Percentiles rank a stretch among this genome's conserved stretches.
Evolutionary conservation across 2,888 invertebrate genomes (phyloP).

Genomic region (Pyrgus malvae): DNA sequence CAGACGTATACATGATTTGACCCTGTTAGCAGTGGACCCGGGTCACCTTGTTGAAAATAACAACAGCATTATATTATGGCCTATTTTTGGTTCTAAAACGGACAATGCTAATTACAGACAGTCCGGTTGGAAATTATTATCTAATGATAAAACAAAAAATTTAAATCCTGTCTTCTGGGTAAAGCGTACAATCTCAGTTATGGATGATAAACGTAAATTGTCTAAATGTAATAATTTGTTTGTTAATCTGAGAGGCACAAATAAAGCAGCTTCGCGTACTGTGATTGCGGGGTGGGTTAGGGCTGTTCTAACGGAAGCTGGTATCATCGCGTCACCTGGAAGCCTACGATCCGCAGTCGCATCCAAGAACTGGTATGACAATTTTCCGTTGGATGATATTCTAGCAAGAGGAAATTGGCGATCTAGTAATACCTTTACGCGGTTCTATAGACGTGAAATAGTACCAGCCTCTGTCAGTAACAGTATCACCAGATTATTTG

Average conservation of each 20-base stretch:
- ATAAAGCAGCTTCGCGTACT: neutral
- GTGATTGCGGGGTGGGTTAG: constrained; percentile 1
- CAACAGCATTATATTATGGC: no score
- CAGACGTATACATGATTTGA: no score
- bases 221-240: neutral
- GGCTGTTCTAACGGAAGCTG: constrained; percentile 24
- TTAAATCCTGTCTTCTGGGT: constrained; percentile 21
- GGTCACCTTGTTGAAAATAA: no score
- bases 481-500: neutral
- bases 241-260: neutral
- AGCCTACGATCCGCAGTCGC: constrained; percentile 37
- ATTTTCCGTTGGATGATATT: constrained; percentile 10
- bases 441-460: neutral
- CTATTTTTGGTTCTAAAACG: no score
- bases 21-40: neutral
- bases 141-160: no score
- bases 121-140: no score
- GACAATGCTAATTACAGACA: neutral
- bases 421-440: constrained; percentile 12
- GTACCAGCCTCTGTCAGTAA: neutral
- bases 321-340: constrained; percentile 32
- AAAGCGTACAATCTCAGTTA: neutral
- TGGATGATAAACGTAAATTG: constrained; percentile 3
- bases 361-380: constrained; percentile 32
- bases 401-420: constrained; percentile 20